Evolutionary conservation across 2,113 vertebrate species (phyloP).

Genomic region (Capra hircus): DNA sequence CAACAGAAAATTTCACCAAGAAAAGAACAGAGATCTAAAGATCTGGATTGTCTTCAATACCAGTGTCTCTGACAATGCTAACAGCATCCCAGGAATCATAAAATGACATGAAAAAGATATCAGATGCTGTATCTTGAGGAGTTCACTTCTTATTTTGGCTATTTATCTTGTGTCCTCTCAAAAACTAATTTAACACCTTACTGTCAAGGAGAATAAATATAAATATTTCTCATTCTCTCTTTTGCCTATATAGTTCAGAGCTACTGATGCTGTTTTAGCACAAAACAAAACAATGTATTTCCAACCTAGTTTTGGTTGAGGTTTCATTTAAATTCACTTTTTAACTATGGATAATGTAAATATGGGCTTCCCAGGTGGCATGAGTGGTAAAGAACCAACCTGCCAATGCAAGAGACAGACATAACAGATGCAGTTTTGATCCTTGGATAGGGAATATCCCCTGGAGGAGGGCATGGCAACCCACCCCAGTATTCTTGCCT

Average conservation of each 20-base stretch:
- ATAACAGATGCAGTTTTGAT: background rate
- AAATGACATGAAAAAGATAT: background rate
- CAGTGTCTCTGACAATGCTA: background rate
- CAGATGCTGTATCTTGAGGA: background rate
- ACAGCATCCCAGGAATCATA: background rate
- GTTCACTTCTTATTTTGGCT: background rate
- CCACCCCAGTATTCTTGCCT: background rate
- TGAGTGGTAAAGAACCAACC: background rate
- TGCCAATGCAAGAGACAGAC: background rate
- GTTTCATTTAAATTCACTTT: background rate
- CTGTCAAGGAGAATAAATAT: background rate
- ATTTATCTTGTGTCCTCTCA: background rate
- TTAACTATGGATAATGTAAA: background rate
- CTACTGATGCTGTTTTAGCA: background rate
- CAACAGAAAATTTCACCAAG: background rate
- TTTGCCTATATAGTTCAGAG: background rate
- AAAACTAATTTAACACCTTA: slow-evolving; percentile 18
- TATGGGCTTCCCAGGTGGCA: background rate
- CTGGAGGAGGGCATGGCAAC: background rate
- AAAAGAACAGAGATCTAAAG: slow-evolving; percentile 20
- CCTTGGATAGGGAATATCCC: background rate
- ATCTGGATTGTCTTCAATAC: background rate
- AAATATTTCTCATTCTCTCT: background rate
- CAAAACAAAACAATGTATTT: background rate
- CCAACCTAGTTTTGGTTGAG: background rate